Base-by-base conservation (phyloP, 2,888 invertebrate genomes). In the Caprella mutica region DNA sequence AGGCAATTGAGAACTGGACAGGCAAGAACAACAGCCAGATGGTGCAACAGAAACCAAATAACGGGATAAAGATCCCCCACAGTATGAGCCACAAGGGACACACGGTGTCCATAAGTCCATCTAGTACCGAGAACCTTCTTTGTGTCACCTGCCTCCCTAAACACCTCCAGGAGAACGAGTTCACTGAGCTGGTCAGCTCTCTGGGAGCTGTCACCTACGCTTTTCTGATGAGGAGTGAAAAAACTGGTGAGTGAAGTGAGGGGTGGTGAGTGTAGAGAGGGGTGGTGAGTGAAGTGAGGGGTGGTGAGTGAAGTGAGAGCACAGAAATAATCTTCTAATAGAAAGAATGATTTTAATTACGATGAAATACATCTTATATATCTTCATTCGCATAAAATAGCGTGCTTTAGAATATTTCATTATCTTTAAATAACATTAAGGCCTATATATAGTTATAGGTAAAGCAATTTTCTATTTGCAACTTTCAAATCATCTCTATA, bases 111-210 rank as follows among this genome's bases (percentile, higher is more conserved):
- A 56, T 65, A 43, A 50, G 52, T 4, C 65, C 62, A 35, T 65
- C 65, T 38, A 56, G 57, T 56, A 65, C 62, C 4, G 65, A 65
- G 24, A 63, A 58, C 2, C 61, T 63, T 5, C 69, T 78, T 17
- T 77, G 77, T 67, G 71, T 78, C 5, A 75, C 76, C 2, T 71
- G 77, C 33, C 69, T 78, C 33, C 77, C 78, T 1, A 67, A 70
- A 3, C 67, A 69, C 56, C 72, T 72, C 67, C 71, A 72, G 1
- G 76, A 77, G 53, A 70, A 71, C 14, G 73, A 76, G 59, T 76
- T 77, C 66, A 66, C 68, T 9, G 69, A 70, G n/a, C 69, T 77
- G 23, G 73, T 77, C 6, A 66, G 70, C 5, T 68, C 70, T 54
- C 75, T 72, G 65, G 77, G 77, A 2, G 70, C 72, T 52, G 70